phyloP scores from a whole-genome alignment of 2,113 vertebrate genomes.

The Petromus typicus region DNA sequence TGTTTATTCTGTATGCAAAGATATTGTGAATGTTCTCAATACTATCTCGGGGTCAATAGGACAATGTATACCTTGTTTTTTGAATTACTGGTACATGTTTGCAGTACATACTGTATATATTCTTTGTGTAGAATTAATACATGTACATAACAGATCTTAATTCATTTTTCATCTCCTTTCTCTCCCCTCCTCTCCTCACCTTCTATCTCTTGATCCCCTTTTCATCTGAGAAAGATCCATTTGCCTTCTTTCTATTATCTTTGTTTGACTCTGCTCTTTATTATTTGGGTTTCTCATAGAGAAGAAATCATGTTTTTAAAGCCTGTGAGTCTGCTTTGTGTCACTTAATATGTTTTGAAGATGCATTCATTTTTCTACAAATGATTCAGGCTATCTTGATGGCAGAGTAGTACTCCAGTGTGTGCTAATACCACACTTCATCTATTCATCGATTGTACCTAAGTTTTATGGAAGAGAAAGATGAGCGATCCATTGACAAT shows the following conservation, averaged over 20 bases:
- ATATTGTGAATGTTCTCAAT: constrained; percentile 34
- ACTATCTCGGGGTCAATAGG: not conserved
- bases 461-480: not conserved
- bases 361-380: not conserved
- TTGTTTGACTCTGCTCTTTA: not conserved
- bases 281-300: not conserved
- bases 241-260: not conserved
- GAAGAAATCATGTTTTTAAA: not conserved
- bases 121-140: not conserved
- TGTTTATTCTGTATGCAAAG: constrained; percentile 7
- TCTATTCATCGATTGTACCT: not conserved
- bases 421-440: not conserved
- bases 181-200: not conserved
- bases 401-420: not conserved
- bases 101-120: not conserved
- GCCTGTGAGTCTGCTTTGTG: not conserved
- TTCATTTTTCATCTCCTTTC: not conserved
- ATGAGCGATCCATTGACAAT: constrained; percentile 2
- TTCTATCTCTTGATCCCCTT: not conserved
- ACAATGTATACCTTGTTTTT: not conserved
- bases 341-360: not conserved
- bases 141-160: no score
- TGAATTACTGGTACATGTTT: not conserved
- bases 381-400: not conserved
- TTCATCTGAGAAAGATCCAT: not conserved